Evolutionary conservation across 2,113 vertebrate species (phyloP).

Genomic region (Tenrec ecaudatus): DNA sequence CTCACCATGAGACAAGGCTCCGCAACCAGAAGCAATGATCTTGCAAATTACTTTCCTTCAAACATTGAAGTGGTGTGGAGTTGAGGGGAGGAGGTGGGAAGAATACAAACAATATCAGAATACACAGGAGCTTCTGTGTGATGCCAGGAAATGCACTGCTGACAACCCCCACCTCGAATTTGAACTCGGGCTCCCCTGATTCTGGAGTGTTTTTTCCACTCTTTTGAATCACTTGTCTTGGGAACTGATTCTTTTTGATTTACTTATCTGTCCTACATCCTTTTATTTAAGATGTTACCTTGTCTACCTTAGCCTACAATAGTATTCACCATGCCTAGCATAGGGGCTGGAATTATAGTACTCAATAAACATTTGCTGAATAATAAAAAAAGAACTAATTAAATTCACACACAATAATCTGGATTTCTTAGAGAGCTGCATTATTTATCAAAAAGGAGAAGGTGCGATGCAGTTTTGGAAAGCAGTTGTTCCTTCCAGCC

Average conservation of each 20-base stretch:
- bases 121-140: not conserved
- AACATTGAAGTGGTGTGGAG: constrained; percentile 47
- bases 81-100: not conserved
- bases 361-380: constrained; percentile 35
- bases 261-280: not conserved
- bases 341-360: not conserved
- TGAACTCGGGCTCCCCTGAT: not conserved
- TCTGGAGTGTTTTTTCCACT: not conserved
- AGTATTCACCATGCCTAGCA: no score
- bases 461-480: not conserved
- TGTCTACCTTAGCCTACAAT: not conserved
- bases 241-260: not conserved
- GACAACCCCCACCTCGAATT: not conserved
- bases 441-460: constrained; percentile 28
- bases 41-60: constrained; percentile 81
- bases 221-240: not conserved
- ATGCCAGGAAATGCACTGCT: not conserved
- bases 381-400: constrained; percentile 2
- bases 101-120: constrained; percentile 70
- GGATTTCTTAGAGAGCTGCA: constrained; percentile 11
- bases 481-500: not conserved
- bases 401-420: constrained; percentile 22
- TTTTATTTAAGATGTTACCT: not conserved
- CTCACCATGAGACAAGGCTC: constrained; percentile 60
- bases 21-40: constrained; percentile 61